phyloP scores from a whole-genome alignment of 2,113 vertebrate genomes.

The Zosterops borbonicus region DNA sequence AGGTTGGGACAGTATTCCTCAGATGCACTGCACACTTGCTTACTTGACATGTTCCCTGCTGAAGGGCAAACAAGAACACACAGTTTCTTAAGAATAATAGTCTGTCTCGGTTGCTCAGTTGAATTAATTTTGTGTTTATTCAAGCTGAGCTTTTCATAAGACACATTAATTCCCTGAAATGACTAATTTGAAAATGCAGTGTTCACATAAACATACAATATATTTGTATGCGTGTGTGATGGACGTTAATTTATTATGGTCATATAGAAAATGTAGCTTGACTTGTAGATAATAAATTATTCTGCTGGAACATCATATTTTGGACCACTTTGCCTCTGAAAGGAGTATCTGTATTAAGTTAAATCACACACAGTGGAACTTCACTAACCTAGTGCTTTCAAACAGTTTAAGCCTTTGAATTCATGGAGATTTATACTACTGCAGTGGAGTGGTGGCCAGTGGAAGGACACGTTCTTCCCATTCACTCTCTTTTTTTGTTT shows the following conservation, averaged over 20 bases:
- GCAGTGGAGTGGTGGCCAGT: not conserved
- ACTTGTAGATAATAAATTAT: not conserved
- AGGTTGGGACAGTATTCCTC: not conserved
- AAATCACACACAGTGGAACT: not conserved
- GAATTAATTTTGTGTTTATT: slow-evolving; percentile 12
- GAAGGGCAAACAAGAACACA: not conserved
- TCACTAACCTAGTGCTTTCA: not conserved
- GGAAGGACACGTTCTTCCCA: not conserved
- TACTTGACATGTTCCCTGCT: not conserved
- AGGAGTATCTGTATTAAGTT: not conserved
- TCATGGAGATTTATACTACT: not conserved
- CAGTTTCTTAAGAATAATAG: slow-evolving; percentile 1
- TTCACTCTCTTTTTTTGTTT: not conserved
- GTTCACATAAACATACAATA: not conserved
- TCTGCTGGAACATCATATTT: not conserved
- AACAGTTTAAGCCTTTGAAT: not conserved
- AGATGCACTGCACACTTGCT: not conserved
- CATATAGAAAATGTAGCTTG: not conserved
- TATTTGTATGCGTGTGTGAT: not conserved
- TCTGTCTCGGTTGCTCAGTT: not conserved
- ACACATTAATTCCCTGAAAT: not conserved
- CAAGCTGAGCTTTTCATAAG: not conserved
- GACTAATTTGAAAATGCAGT: not conserved
- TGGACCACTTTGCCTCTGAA: not conserved
- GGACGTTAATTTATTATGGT: not conserved